These are phyloP conservation scores for Rhynchophorus ferrugineus DNA, from an alignment of 1,140 invertebrate species.

Conservation along the genomic window DNA sequence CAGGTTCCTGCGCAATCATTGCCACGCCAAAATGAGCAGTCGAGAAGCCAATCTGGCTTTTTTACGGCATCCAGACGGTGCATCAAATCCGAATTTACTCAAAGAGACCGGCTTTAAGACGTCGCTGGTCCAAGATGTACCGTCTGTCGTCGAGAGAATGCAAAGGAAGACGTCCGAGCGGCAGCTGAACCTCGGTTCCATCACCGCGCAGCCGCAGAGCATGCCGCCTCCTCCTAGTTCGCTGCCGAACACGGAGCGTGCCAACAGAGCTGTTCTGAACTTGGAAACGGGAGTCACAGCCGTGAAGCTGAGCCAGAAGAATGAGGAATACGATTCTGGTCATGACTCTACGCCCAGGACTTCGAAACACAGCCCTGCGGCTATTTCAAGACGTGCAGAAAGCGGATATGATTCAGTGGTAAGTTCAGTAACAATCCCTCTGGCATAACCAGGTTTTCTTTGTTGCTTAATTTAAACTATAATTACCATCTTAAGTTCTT, in stretches of 20 bases:
- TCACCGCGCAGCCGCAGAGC: conserved; percentile 40
- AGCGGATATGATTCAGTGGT: conserved; percentile 87
- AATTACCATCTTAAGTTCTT: no score
- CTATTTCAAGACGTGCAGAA: conserved; percentile 64
- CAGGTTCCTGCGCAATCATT: conserved; percentile 40
- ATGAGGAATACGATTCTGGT: conserved; percentile 71
- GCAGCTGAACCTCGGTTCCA: conserved; percentile 39
- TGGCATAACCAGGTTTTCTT: no score
- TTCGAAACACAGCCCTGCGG: conserved; percentile 65
- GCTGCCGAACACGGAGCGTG: conserved; percentile 45
- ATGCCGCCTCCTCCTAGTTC: conserved; percentile 48
- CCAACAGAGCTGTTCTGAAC: conserved; percentile 49
- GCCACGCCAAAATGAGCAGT: conserved; percentile 43
- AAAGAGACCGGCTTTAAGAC: conserved; percentile 19
- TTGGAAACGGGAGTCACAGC: conserved; percentile 49
- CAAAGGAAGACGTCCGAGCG: conserved; percentile 41
- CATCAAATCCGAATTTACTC: conserved; percentile 78
- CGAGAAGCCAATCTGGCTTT: conserved; percentile 58
- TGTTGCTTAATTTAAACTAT: no score
- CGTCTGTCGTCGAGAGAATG: conserved; percentile 13
- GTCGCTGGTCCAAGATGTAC: conserved; percentile 6
- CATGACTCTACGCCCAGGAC: conserved; percentile 69
- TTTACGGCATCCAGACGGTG: conserved; percentile 78
- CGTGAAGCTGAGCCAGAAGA: conserved; percentile 46
- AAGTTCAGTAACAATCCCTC: no score